Base-by-base conservation (phyloP, 1,140 invertebrate genomes). In the Scaptomyza graminum region DNA sequence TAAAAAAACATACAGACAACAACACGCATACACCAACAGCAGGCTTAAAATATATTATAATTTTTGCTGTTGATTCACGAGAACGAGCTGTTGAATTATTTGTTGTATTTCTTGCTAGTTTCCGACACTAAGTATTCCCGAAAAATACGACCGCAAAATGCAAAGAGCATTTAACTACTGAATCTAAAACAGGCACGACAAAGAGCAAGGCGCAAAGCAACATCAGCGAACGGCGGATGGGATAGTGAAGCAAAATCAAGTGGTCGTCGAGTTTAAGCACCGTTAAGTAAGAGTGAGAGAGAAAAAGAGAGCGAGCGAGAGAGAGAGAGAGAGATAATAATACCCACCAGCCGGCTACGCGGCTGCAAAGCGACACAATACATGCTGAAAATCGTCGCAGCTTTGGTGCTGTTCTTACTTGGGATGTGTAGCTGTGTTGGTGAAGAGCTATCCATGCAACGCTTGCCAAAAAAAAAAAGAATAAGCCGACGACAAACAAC, bases 161-260 rank as follows among this genome's bases (percentile, higher is more conserved):
- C 80, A 76, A 78, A 84, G 80, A 84, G 80, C 82, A 83, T 84
- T 79, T 77, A 77, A 80, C 78, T 74, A 85, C 73, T 85, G 68
- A 85, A 76, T 64, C 59, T 69, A 74, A 76, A 74, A 22, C 63
- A 47, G 22, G 64, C 64, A 60, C 65, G 71, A 47, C 75, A 63
- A 59, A 76, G 56, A 79, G 68, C 70, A 69, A 66, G 49, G 49
- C 47, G 50, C 64, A 75, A 49, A 64, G 54, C 64, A 62, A 60
- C 65, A 56, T 31, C 70, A 57, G 47, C 62, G 11, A 46, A 37
- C 50, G 57, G 37, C 50, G 57, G 37, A 61, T 55, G 44, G 51
- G 55, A 66, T 34, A 39, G 31, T 52, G 37, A 67, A 41, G 69
- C 63, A 72, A 49, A 22, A 22, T 22, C 18, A 22, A 22, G 18